phyloP scores from a whole-genome alignment of 2,888 invertebrate genomes.

The Drosophila buzzatii region DNA sequence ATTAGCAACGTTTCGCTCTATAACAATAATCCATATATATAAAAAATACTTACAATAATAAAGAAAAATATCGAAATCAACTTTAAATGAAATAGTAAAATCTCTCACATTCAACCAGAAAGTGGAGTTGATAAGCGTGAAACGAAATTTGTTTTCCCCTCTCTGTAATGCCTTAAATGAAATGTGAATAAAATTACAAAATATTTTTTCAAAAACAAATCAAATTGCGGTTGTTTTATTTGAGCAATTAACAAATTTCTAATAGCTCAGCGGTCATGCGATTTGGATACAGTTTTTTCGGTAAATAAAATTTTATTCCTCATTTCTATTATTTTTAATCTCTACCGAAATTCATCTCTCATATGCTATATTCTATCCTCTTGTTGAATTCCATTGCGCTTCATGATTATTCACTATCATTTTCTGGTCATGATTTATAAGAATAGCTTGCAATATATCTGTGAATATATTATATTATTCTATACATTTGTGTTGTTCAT shows the following conservation, averaged over 20 bases:
- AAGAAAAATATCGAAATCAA: slow-evolving; percentile 15
- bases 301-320: slow-evolving; percentile 51
- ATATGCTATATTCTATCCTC: slow-evolving; percentile 11
- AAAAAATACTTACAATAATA: slow-evolving; percentile 31
- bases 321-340: slow-evolving; percentile 21
- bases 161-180: slow-evolving; percentile 60
- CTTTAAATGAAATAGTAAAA: slow-evolving; percentile 14
- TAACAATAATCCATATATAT: slow-evolving; percentile 27
- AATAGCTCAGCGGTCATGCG: slow-evolving; percentile 37
- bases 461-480: background rate
- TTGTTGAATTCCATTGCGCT: slow-evolving; percentile 38
- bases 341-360: slow-evolving; percentile 39
- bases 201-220: slow-evolving; percentile 60
- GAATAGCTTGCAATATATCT: slow-evolving; percentile 1
- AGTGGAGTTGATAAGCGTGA: slow-evolving; percentile 80
- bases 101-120: slow-evolving; percentile 68
- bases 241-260: slow-evolving; percentile 30
- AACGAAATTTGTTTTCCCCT: slow-evolving; percentile 46
- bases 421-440: slow-evolving; percentile 75
- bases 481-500: background rate
- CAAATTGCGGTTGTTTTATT: slow-evolving; percentile 61
- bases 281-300: slow-evolving; percentile 55
- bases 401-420: slow-evolving; percentile 78
- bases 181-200: slow-evolving; percentile 63
- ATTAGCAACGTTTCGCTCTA: slow-evolving; percentile 54